A percentile compares a stretch with the other conserved stretches of the same genome.
Conservation (phyloP, 2,888 invertebrate genomes). For the Athripsodes cinereus region DNA sequence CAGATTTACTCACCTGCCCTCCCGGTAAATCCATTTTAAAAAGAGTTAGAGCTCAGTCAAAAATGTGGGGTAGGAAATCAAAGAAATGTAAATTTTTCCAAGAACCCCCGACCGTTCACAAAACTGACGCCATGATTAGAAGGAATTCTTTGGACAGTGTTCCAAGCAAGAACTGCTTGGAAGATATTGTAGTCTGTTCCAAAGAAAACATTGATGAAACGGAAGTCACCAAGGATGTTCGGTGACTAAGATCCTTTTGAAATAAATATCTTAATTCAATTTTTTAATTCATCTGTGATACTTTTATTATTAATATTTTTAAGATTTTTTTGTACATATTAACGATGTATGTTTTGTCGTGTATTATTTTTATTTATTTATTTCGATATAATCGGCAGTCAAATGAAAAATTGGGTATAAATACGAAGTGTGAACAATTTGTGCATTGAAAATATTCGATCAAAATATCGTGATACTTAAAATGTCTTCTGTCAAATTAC, state of each 20-base stretch:
- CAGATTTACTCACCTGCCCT: slow-evolving; percentile 17
- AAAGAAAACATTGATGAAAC: background rate
- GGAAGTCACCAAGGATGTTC: slow-evolving; percentile 6
- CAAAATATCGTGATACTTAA: too few relatives aligned
- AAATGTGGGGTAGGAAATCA: slow-evolving; percentile 21
- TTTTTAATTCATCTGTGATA: slow-evolving; percentile 22
- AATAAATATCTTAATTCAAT: background rate
- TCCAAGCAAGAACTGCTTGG: slow-evolving; percentile 11
- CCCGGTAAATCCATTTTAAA: slow-evolving; percentile 26
- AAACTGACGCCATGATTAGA: slow-evolving; percentile 6
- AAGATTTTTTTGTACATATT: too few relatives aligned
- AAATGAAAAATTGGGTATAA: too few relatives aligned
- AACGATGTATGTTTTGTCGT: too few relatives aligned
- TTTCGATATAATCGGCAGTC: too few relatives aligned
- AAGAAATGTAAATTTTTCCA: slow-evolving; percentile 23
- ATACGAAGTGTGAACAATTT: too few relatives aligned
- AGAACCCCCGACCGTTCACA: slow-evolving; percentile 7
- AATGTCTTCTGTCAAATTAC: too few relatives aligned
- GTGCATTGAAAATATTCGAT: too few relatives aligned
- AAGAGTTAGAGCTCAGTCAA: slow-evolving; percentile 23
- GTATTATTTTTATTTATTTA: too few relatives aligned
- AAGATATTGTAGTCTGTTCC: slow-evolving; percentile 5
- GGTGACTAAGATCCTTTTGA: slow-evolving; percentile 16
- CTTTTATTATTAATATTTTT: slow-evolving; percentile 3
- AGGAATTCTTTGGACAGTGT: slow-evolving; percentile 16